Evolutionary conservation across 2,113 vertebrate species (phyloP).

Genomic region (Gymnorhina tibicen): DNA sequence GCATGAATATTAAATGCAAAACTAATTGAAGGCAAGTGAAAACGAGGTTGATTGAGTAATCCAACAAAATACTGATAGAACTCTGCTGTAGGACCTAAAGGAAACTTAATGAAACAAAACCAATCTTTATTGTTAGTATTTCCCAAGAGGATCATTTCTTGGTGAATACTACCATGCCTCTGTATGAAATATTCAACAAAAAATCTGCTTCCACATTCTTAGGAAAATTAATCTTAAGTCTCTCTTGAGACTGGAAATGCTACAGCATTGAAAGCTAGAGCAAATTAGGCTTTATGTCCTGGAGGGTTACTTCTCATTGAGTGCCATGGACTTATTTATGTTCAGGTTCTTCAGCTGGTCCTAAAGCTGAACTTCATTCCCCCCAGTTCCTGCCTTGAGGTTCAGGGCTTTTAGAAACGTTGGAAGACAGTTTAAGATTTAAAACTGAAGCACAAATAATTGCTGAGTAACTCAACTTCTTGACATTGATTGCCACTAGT

Average conservation of each 20-base stretch:
- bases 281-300: not conserved
- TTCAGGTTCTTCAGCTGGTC: not conserved
- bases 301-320: not conserved
- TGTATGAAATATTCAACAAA: not conserved
- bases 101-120: not conserved
- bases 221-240: not conserved
- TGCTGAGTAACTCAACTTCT: not conserved
- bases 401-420: not conserved
- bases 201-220: not conserved
- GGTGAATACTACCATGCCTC: not conserved
- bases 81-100: not conserved
- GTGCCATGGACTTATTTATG: not conserved
- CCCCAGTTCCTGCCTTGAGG: not conserved
- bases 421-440: not conserved
- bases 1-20: not conserved
- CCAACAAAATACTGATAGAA: not conserved
- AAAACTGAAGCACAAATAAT: not conserved
- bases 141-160: not conserved
- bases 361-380: not conserved
- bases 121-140: not conserved
- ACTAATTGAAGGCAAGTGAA: not conserved
- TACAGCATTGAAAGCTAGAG: not conserved
- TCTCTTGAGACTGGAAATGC: not conserved
- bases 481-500: not conserved
- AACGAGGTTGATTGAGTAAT: not conserved